phyloP scores from a whole-genome alignment of 2,113 vertebrate species.

The Leucoraja erinaceus region DNA sequence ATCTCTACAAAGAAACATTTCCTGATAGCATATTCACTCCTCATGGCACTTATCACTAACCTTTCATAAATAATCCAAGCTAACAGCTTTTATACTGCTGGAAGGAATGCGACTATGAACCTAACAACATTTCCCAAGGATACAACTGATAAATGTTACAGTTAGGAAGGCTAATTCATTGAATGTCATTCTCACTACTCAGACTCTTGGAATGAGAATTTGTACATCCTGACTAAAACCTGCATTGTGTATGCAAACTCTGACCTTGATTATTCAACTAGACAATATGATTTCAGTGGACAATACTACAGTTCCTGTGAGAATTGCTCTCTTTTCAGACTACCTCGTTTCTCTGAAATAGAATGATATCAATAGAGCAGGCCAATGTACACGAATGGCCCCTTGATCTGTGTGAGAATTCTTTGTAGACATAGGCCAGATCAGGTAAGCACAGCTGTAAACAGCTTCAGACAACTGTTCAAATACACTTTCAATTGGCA shows the following conservation, averaged over 20 bases:
- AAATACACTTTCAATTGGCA: slow-evolving; percentile 38
- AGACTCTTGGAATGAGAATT: slow-evolving; percentile 29
- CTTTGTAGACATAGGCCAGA: slow-evolving; percentile 25
- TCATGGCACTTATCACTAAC: slow-evolving; percentile 35
- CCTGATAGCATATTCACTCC: slow-evolving; percentile 31
- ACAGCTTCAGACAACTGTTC: slow-evolving; percentile 31
- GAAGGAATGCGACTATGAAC: slow-evolving; percentile 39
- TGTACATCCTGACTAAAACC: slow-evolving; percentile 23
- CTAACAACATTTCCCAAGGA: slow-evolving; percentile 37
- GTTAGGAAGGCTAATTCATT: slow-evolving; percentile 38
- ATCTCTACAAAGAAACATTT: slow-evolving; percentile 39
- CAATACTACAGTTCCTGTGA: slow-evolving; percentile 38
- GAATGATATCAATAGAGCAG: slow-evolving; percentile 31
- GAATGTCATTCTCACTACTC: slow-evolving; percentile 36
- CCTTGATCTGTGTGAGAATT: slow-evolving; percentile 38
- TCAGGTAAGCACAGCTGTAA: slow-evolving; percentile 30
- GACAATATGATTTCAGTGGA: slow-evolving; percentile 35
- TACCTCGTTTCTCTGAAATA: slow-evolving; percentile 38
- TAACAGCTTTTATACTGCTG: slow-evolving; percentile 37
- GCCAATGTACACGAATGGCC: slow-evolving; percentile 5
- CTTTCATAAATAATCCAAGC: slow-evolving; percentile 39
- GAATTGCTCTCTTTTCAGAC: slow-evolving; percentile 38
- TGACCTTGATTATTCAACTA: slow-evolving; percentile 15
- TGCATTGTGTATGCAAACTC: slow-evolving; percentile 23
- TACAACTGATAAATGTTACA: slow-evolving; percentile 37